Evolutionary conservation across 2,888 invertebrate species (phyloP).

Genomic region (Cerastis leucographa): DNA sequence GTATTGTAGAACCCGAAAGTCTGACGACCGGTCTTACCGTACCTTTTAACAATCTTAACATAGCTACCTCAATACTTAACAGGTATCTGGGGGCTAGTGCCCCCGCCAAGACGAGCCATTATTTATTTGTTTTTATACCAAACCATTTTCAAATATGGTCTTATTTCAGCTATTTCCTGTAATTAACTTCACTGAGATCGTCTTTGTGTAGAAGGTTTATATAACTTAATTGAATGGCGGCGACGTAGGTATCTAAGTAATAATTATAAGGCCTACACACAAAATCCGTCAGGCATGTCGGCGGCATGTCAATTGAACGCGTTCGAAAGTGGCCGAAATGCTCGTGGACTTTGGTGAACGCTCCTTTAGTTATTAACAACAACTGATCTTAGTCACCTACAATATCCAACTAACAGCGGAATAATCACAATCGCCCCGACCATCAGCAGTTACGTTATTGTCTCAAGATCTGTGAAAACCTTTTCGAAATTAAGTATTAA

Average conservation of each 20-base stretch:
- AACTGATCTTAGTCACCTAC: background rate
- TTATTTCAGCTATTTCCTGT: background rate
- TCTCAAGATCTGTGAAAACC: background rate
- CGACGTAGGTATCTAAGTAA: background rate
- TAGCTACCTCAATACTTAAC: no score
- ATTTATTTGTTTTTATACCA: background rate
- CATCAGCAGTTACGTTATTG: slow-evolving; percentile 8
- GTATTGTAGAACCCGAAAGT: background rate
- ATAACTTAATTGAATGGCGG: background rate
- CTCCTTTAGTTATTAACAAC: background rate
- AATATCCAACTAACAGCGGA: background rate
- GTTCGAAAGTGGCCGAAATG: background rate
- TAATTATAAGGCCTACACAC: background rate
- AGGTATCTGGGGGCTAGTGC: no score
- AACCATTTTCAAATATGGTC: background rate
- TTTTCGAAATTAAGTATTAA: slow-evolving; percentile 17
- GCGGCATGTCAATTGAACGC: background rate
- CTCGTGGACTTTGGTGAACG: background rate
- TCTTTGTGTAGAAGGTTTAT: background rate
- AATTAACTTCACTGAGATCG: background rate
- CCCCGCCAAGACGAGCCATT: no score
- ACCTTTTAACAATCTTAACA: no score
- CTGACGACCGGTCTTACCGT: background rate
- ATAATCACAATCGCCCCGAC: background rate
- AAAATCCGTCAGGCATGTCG: background rate